Percentiles rank a stretch among this genome's conserved stretches.
phyloP scores from a whole-genome alignment of 2,888 invertebrate genomes.

The Meloe dianella region DNA sequence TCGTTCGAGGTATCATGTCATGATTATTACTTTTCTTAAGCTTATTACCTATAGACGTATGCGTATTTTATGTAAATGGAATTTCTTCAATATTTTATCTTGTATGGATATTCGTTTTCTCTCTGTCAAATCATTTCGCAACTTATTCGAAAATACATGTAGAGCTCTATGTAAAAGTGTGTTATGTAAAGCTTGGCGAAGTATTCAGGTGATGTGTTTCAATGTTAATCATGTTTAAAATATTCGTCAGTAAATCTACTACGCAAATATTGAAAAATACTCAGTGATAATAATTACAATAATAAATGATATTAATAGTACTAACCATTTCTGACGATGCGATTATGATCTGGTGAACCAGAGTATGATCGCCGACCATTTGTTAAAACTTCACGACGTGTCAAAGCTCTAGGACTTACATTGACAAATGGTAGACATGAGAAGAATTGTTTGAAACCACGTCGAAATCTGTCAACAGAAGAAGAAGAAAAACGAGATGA shows the following conservation, averaged over 20 bases:
- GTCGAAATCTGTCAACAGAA: constrained; percentile 75
- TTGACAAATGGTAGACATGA: constrained; percentile 84
- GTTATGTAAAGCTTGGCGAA: neutral
- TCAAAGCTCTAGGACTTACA: constrained; percentile 71
- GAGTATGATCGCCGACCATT: constrained; percentile 80
- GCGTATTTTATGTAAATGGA: too few relatives aligned
- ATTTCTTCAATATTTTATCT: neutral
- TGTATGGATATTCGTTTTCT: neutral
- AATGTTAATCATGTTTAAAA: neutral
- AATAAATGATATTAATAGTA: too few relatives aligned
- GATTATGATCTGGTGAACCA: constrained; percentile 76
- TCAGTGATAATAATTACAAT: neutral
- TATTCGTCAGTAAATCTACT: neutral
- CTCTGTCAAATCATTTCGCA: neutral
- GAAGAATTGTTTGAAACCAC: constrained; percentile 92
- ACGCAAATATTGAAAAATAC: neutral
- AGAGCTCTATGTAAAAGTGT: neutral
- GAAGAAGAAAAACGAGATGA: too few relatives aligned
- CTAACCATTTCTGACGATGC: constrained; percentile 74
- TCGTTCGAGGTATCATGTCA: neutral
- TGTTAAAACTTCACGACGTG: constrained; percentile 76
- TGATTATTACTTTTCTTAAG: neutral
- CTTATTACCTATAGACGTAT: neutral
- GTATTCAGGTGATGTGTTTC: neutral
- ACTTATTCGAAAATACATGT: neutral